Conservation (phyloP, 2,113 vertebrate genomes). For the Atractosteus spatula region DNA sequence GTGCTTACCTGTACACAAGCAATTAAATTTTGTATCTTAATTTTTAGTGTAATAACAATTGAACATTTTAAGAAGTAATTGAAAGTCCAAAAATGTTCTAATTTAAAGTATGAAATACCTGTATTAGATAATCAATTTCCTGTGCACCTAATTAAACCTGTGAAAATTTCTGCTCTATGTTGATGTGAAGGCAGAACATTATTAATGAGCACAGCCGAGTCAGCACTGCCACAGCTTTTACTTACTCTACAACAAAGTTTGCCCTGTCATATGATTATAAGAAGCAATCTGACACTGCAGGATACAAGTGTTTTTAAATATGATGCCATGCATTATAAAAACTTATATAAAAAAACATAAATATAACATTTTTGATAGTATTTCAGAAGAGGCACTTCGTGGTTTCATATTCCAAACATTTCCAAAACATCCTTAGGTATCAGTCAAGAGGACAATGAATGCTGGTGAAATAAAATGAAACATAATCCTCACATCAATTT, state of each 20-base stretch:
- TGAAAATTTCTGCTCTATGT: constrained; percentile 10
- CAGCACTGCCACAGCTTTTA: constrained; percentile 23
- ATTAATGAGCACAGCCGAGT: constrained; percentile 38
- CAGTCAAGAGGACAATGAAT: too few relatives aligned
- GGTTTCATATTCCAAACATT: not conserved
- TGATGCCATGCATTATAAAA: not conserved
- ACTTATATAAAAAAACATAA: too few relatives aligned
- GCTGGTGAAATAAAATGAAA: too few relatives aligned
- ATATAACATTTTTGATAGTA: not conserved
- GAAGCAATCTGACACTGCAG: not conserved
- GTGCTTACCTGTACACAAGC: too few relatives aligned
- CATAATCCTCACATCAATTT: too few relatives aligned
- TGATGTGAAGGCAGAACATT: constrained; percentile 25
- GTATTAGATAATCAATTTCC: constrained; percentile 24
- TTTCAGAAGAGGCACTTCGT: not conserved
- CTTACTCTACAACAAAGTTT: constrained; percentile 17
- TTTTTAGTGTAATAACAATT: too few relatives aligned
- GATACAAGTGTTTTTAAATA: not conserved
- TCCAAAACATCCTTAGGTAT: too few relatives aligned
- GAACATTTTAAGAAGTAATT: too few relatives aligned
- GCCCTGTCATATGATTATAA: constrained; percentile 25
- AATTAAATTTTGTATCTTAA: too few relatives aligned
- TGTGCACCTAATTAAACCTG: constrained; percentile 17
- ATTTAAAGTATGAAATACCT: not conserved
- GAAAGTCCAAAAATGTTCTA: too few relatives aligned